Evolutionary conservation across 2,113 vertebrate genomes (phyloP), one percentile per base, ranked within the genome.

Genomic region (Microtus pennsylvanicus): DNA sequence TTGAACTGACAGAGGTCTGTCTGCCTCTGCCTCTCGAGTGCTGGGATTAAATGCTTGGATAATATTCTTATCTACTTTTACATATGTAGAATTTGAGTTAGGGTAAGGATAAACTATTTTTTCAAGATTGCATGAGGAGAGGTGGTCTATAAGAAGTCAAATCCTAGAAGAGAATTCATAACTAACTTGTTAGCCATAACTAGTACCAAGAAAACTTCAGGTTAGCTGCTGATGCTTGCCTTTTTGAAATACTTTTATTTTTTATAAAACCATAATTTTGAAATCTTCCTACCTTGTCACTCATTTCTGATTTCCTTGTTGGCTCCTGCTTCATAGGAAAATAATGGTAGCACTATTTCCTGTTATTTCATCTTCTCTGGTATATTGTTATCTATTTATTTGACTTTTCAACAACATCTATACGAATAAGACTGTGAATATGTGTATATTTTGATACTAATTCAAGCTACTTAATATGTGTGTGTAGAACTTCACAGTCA

Each of bases 11-110:
- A 58, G 58, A 58, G 19, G 5, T 58, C 58, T 58, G 6, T 19
- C 58, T 58, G 58, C 58, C 19, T 58, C 55, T 58, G 55, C 19
- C 55, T 58, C 58, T 17, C 1, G 5, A 58, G 58, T 17, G 5
- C 55, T 58, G 19, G 19, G 58, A 58, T 58, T 58, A 58, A 21
- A 58, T 6, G 58, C 58, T 16, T 91, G 74, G 22, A 30, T 94
- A 65, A 93, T 47, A 91, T 55, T 93, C 50, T 93, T 63, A 65
- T 45, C 42, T 83, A 91, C 70, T 67, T 80, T 92, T 92, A 78
- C 3, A 52, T 33, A n/a, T 61, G 28, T 50, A 55, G 21, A 81
- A 55, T 81, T 74, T 81, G 70, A 75, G 55, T 22, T 38, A 91
- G 3, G 3, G 45, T 90, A 38, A 92, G 12, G 47, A 52, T 80